Evolutionary conservation across 2,113 vertebrate species (phyloP), one percentile per base, ranked within the genome.

Genomic region (Mola mola): DNA sequence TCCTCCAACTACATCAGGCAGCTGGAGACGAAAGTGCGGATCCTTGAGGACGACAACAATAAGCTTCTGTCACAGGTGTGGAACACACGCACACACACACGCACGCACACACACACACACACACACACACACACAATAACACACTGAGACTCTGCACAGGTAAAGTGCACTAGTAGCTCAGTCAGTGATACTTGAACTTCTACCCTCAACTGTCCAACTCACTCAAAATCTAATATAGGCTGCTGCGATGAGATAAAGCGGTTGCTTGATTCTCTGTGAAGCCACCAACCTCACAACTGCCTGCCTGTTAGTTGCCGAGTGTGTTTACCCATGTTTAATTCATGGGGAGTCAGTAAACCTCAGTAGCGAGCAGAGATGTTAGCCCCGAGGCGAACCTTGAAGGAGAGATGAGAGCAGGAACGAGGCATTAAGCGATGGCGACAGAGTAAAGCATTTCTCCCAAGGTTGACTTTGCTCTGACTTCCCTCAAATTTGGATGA

Each of bases 11-110:
- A 97, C 83, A 93, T 96, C 90, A 89, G 95, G 60, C 96, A 96
- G 86, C 92, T 98, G 87, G 96, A 98, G 91, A 94, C 93, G 50
- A 98, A 96, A 90, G 95, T 95, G 83, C 94, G 94, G 67, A 92
- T 96, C 63, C 90, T 97, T 79, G 95, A 97, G 78, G 95, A 96
- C 31, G 94, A 97, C 69, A 94, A 91, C 84, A 91, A 89, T 74
- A 97, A 96, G 77, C 93, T 96, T 26, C 92, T 95, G 29, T 90
- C 93, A 15, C 96, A 98, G 94, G 96, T 98, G 92, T 79, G 76
- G 11, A 13, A 3, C 49, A 22, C 20, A 13, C 25, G 15, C 8
- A 25, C 34, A 46, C 8, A 44, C 17, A n/a, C 26, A 10, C 38
- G n/a, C n/a, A n/a, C n/a, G n/a, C n/a, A n/a, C n/a, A n/a, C n/a